Evolutionary conservation across 2,888 invertebrate genomes (phyloP).

Genomic region (Mythimna ferrago): DNA sequence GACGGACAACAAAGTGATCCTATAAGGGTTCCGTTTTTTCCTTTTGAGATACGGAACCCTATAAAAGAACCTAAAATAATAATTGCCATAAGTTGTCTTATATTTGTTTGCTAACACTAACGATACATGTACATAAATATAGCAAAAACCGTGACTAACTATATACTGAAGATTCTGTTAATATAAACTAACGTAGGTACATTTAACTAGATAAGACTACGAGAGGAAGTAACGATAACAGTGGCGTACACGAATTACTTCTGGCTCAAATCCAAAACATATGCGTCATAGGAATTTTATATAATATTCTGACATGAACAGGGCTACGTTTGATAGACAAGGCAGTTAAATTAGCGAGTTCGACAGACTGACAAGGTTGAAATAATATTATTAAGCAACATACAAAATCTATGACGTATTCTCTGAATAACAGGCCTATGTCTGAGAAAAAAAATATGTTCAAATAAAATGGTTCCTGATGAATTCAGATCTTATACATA

Average conservation of each 20-base stretch:
- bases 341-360: constrained; percentile 11
- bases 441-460: too few species aligned
- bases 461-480: too few species aligned
- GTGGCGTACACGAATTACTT: constrained; percentile 22
- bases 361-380: background rate
- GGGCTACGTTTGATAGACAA: constrained; percentile 13
- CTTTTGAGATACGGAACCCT: too few species aligned
- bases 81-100: background rate
- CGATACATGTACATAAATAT: too few species aligned
- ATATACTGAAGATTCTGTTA: constrained; percentile 5
- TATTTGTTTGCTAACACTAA: constrained; percentile 8
- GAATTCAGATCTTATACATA: too few species aligned
- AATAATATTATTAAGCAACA: background rate
- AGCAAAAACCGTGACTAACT: too few species aligned
- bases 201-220: constrained; percentile 31
- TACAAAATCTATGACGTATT: background rate
- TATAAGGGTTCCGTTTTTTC: too few species aligned
- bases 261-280: constrained; percentile 36
- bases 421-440: too few species aligned
- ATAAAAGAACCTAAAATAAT: too few species aligned
- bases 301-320: background rate
- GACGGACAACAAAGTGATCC: too few species aligned
- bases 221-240: constrained; percentile 27
- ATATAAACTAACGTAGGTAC: constrained; percentile 39
- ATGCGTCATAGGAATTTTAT: constrained; percentile 30